Evolutionary conservation across 1,140 invertebrate genomes (phyloP).

Genomic region (Oryctes rhinoceros): DNA sequence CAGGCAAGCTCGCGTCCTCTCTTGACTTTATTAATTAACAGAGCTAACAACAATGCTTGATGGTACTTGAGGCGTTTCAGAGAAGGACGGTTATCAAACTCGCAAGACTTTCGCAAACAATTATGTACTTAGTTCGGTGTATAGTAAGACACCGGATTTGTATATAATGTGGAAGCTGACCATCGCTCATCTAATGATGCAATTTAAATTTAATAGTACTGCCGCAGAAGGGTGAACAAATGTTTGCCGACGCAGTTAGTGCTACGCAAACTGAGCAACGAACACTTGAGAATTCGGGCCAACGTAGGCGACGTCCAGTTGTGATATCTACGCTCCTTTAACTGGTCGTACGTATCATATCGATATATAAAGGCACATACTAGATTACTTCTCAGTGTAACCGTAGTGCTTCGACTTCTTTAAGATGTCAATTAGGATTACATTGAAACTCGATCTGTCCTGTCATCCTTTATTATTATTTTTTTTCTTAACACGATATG

Average conservation of each 20-base stretch:
- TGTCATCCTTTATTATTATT: neutral
- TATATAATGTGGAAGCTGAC: neutral
- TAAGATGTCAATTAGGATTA: neutral
- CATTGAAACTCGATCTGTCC: neutral
- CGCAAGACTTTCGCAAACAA: neutral
- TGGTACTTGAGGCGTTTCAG: neutral
- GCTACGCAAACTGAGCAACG: slow-evolving; percentile 11
- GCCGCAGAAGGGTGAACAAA: neutral
- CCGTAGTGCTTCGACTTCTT: neutral
- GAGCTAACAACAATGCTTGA: neutral
- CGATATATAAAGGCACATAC: neutral
- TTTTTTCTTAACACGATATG: no score
- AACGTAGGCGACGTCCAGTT: neutral
- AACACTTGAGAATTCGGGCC: neutral
- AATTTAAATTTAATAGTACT: slow-evolving; percentile 21
- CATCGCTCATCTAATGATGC: slow-evolving; percentile 19
- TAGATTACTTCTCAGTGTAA: neutral
- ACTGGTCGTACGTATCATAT: neutral
- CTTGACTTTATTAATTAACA: neutral
- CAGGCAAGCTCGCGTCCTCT: neutral
- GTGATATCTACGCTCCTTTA: neutral
- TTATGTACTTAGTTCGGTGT: neutral
- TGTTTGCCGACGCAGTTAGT: slow-evolving; percentile 13
- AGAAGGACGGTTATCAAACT: neutral
- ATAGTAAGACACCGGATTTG: neutral